These are phyloP conservation scores for Nephrocerus scutellatus DNA, from an alignment of 2,888 invertebrate species.

Conservation along the genomic window DNA sequence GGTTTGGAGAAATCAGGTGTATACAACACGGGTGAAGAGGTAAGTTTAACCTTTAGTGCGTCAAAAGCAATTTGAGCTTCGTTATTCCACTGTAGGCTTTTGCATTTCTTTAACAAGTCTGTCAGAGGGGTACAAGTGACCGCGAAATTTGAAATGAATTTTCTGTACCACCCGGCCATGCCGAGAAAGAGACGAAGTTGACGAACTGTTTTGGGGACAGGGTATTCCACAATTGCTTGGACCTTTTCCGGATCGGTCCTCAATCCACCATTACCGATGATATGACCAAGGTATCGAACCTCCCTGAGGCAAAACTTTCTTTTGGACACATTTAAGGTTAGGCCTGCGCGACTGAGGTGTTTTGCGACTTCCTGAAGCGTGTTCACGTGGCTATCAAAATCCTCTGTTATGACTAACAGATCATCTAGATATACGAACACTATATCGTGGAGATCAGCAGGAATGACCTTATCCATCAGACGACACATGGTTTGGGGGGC, in stretches of 20 bases:
- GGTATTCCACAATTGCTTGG: slow-evolving; percentile 13
- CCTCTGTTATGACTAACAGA: slow-evolving; percentile 12
- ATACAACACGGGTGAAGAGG: too few species aligned
- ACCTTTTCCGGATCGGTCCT: slow-evolving; percentile 14
- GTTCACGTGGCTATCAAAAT: slow-evolving; percentile 7
- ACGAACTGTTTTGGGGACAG: slow-evolving; percentile 8
- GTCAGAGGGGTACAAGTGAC: slow-evolving; percentile 16
- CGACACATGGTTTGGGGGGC: slow-evolving; percentile 8
- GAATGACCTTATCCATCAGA: slow-evolving; percentile 11
- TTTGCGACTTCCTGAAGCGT: neutral
- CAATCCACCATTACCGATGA: slow-evolving; percentile 14
- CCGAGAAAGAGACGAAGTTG: slow-evolving; percentile 20
- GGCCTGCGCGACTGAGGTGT: slow-evolving; percentile 2
- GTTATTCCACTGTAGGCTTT: neutral
- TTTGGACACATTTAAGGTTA: slow-evolving; percentile 11
- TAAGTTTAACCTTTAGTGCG: too few species aligned
- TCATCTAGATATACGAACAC: slow-evolving; percentile 19
- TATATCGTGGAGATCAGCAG: too few species aligned
- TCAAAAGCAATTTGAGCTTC: too few species aligned
- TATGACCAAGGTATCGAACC: slow-evolving; percentile 14
- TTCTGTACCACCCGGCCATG: slow-evolving; percentile 21
- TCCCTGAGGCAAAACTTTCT: slow-evolving; percentile 16
- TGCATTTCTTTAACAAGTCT: slow-evolving; percentile 14
- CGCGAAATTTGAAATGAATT: slow-evolving; percentile 18
- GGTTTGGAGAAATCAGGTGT: too few species aligned